Conservation (phyloP, 2,113 vertebrate genomes). For the Erythrocercus mccallii region DNA sequence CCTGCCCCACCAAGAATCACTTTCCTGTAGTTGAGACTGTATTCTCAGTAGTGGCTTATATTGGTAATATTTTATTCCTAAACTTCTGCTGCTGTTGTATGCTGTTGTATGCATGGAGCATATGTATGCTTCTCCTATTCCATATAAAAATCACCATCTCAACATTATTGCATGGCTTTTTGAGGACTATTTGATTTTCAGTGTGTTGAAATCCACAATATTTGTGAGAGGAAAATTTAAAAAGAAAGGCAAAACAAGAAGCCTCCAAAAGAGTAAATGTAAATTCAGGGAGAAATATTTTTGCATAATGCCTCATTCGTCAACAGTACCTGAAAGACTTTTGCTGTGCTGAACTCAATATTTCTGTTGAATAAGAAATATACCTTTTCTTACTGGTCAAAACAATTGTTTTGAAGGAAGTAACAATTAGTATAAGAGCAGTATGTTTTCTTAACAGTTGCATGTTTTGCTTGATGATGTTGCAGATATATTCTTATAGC, state of each 20-base stretch:
- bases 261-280: not conserved
- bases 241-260: fast-evolving
- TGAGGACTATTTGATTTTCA: not conserved
- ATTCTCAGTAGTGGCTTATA: not conserved
- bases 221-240: not conserved
- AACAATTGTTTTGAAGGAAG: not conserved
- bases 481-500: not conserved
- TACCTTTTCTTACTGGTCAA: not conserved
- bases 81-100: not conserved
- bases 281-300: not conserved
- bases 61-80: not conserved
- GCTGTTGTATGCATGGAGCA: not conserved
- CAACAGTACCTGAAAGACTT: not conserved
- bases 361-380: not conserved
- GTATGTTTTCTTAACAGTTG: not conserved
- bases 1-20: not conserved
- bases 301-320: not conserved
- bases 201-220: not conserved
- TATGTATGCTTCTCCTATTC: not conserved
- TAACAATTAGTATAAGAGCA: not conserved
- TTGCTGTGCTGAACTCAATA: not conserved
- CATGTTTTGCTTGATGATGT: not conserved
- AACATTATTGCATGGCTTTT: not conserved
- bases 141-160: not conserved
- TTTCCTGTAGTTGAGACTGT: not conserved